Evolutionary conservation across 1,140 invertebrate genomes (phyloP), one percentile per base, ranked within the genome.

Genomic region (Zaprionus davidi): DNA sequence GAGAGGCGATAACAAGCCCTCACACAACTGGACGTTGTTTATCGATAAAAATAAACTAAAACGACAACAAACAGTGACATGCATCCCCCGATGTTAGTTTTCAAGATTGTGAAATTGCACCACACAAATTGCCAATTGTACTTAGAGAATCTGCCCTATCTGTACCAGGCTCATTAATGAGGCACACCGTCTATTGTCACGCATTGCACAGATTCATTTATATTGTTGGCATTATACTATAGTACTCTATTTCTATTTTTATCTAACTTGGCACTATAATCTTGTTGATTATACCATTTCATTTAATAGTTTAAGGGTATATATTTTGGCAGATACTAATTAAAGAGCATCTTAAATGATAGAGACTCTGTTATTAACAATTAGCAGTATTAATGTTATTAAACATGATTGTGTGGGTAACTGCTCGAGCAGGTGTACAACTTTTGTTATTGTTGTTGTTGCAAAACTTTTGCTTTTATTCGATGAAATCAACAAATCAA

Each of bases 391-490:
- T 0, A 7, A 44, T 17, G 2, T 44, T n/a, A n/a, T 3, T 44
- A 2, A 17, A 44, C 41, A 46, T 46, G 2, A 17, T 46, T 6
- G n/a, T n/a, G n/a, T n/a, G n/a, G n/a, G n/a, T n/a, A n/a, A n/a
- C n/a, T n/a, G n/a, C 3, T 12, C 13, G 11, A 5, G 31, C 13
- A 56, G 17, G 20, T 49, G 5, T 13, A 26, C 15, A 4, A 31
- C 24, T 38, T 9, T 5, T 38, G 9, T 49, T 12, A 9, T n/a
- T n/a, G 59, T 57, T 62, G 15, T 56, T 53, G 31, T 51, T 31
- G 17, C 46, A 13, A 51, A 51, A 70, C 59, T 70, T 75, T 58
- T 75, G 41, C 59, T 70, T 66, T 72, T 59, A 65, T 66, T 58
- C 46, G 12, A 74, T 63, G 20, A 36, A 56, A 49, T 44, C 36